phyloP scores from a whole-genome alignment of 1,140 invertebrate species.

The Drosophila seguyi region DNA sequence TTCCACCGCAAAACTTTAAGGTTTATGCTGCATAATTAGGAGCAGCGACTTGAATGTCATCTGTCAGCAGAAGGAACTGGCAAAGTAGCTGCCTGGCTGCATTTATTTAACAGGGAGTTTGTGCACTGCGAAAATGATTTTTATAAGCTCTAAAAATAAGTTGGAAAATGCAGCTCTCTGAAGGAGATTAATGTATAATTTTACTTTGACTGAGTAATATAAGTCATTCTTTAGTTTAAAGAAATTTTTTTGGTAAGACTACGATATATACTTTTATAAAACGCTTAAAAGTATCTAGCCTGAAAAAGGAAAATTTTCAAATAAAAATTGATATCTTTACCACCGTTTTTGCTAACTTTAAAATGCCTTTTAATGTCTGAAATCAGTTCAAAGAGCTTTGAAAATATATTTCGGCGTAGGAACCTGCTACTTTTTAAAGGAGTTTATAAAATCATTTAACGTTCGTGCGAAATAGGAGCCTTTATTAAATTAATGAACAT shows the following conservation, averaged over 20 bases:
- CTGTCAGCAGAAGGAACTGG: constrained; percentile 41
- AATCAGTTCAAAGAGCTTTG: neutral
- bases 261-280: neutral
- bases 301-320: neutral
- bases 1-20: constrained; percentile 48
- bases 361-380: neutral
- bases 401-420: neutral
- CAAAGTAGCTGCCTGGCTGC: constrained; percentile 34
- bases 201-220: neutral
- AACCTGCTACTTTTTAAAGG: neutral
- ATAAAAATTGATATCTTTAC: neutral
- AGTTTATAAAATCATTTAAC: neutral
- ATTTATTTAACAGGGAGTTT: constrained; percentile 19
- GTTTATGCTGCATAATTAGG: constrained; percentile 63
- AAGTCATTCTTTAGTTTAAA: neutral
- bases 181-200: neutral
- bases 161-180: neutral
- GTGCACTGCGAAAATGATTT: constrained; percentile 3
- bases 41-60: constrained; percentile 52
- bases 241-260: neutral
- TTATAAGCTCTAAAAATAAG: neutral
- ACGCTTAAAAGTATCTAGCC: neutral
- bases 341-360: no score
- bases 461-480: no score
- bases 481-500: no score